These are phyloP conservation scores for Lymantria dispar DNA, from an alignment of 2,888 invertebrate genomes.

Conservation along the genomic window DNA sequence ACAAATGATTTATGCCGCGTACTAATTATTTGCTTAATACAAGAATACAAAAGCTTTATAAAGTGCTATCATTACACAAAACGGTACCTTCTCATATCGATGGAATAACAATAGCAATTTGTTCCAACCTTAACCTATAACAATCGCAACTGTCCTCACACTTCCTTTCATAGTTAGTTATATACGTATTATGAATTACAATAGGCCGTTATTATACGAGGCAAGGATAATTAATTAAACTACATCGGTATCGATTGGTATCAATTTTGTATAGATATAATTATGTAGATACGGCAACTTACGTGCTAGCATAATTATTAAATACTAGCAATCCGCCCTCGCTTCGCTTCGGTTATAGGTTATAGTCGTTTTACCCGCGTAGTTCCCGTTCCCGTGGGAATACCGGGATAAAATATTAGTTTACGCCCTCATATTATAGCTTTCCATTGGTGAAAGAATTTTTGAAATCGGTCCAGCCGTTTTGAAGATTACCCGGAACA, in stretches of 20 bases:
- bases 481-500: too few relatives aligned
- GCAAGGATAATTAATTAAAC: slow-evolving; percentile 37
- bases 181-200: slow-evolving; percentile 39
- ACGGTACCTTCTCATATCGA: slow-evolving; percentile 21
- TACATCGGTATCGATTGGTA: not conserved
- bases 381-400: too few relatives aligned
- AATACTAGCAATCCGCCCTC: too few relatives aligned
- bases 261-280: too few relatives aligned
- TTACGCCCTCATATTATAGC: too few relatives aligned
- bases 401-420: too few relatives aligned
- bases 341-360: too few relatives aligned
- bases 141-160: slow-evolving; percentile 44
- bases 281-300: too few relatives aligned
- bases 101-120: slow-evolving; percentile 24
- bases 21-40: slow-evolving; percentile 11
- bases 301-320: too few relatives aligned
- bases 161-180: slow-evolving; percentile 44
- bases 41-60: slow-evolving; percentile 11
- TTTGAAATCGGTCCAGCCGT: too few relatives aligned
- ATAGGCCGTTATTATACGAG: slow-evolving; percentile 40
- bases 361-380: too few relatives aligned
- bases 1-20: slow-evolving; percentile 10
- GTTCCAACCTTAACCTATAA: slow-evolving; percentile 54
- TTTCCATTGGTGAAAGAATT: too few relatives aligned
- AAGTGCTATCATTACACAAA: slow-evolving; percentile 25